Conservation (phyloP, 2,797 vertebrate genomes). For the Notoglanidium macrostoma region DNA sequence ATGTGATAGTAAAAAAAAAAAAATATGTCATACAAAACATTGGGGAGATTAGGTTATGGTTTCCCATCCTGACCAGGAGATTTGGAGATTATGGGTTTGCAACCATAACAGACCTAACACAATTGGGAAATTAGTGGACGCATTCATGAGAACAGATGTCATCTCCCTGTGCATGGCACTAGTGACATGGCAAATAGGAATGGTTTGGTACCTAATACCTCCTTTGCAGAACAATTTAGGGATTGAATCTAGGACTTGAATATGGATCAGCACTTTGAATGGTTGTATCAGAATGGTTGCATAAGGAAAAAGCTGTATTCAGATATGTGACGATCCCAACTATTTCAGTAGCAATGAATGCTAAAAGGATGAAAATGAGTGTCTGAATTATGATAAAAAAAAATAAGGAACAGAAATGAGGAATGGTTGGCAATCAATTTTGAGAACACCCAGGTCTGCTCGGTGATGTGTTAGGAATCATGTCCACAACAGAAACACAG, state of each 20-base stretch:
- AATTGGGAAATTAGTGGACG: not conserved
- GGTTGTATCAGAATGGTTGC: not conserved
- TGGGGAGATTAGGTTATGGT: not conserved
- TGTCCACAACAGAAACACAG: not conserved
- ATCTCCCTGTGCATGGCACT: not conserved
- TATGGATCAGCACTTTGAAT: not conserved
- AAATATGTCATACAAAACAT: no score
- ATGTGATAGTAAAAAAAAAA: no score
- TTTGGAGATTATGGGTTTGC: not conserved
- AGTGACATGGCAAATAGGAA: not conserved
- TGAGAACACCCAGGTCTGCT: not conserved
- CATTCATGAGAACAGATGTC: not conserved
- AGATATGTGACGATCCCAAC: not conserved
- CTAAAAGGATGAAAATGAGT: not conserved
- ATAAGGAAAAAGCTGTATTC: not conserved
- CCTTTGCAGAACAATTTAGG: not conserved
- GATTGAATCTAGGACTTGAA: not conserved
- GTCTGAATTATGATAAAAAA: not conserved
- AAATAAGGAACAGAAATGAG: not conserved
- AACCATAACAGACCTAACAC: not conserved
- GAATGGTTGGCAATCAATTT: not conserved
- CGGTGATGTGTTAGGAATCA: not conserved
- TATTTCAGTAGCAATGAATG: not conserved
- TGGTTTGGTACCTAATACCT: not conserved
- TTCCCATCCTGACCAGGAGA: not conserved